Evolutionary conservation across 2,113 vertebrate species (phyloP), one percentile per base, ranked within the genome.

Genomic region (Lasiurus borealis): DNA sequence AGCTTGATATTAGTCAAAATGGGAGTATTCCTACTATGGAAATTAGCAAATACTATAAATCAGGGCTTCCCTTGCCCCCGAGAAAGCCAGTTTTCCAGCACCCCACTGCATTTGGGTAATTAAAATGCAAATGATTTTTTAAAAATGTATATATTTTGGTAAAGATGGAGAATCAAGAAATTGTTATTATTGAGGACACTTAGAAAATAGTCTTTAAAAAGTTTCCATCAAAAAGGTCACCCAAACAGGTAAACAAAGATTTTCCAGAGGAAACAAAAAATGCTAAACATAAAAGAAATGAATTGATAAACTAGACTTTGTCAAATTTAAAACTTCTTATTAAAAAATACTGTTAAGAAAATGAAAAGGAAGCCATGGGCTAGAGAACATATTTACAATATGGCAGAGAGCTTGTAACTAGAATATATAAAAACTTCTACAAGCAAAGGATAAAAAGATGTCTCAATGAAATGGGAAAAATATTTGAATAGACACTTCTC

Each of bases 161-260:
- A 75, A 93, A 68, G 5, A 25, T 34, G 11, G 23, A 19, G 34
- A 82, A 85, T 82, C 21, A 48, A 46, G 8, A 59, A 75, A 77
- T 64, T 68, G 90, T 90, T 88, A 40, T 85, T 75, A 48, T 31
- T 81, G 72, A 82, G 36, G 81, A 50, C 19, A 80, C 15, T 75
- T 92, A 73, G 48, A 21, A 96, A 88, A 46, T 64, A 76, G 59
- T 69, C 34, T 95, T 87, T 84, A 66, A 40, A 64, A 84, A 66
- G 2, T 57, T 73, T 80, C 29, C 57, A 23, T 81, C 2, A 88
- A 92, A 88, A 95, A 95, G 23, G 8, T n/a, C 44, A 72, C 57
- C 59, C 13, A 77, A 84, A 90, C 6, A 59, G 21, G 16, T 54
- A 90, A 81, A 19, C 52, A 50, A 90, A 76, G 8, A 46, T 82